A percentile compares a stretch with the other conserved stretches of the same genome.
These are phyloP conservation scores for Poeciliopsis prolifica DNA, from an alignment of 2,113 vertebrate genomes.

Conservation along the genomic window DNA sequence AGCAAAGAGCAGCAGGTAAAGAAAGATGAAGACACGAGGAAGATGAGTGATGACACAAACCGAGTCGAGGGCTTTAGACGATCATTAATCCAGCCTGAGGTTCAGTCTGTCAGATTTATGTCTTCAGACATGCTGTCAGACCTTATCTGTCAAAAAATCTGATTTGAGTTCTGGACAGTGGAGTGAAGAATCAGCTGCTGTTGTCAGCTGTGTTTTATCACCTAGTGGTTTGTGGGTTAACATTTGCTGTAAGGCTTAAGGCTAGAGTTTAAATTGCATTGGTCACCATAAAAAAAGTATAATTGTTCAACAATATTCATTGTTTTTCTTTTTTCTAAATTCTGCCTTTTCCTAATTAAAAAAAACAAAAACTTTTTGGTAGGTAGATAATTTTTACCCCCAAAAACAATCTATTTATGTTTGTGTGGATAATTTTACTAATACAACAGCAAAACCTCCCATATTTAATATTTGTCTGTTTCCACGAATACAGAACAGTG, in stretches of 20 bases:
- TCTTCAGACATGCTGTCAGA: neutral
- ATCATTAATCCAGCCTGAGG: constrained; percentile 1
- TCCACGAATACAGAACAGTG: too few relatives aligned
- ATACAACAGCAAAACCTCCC: too few relatives aligned
- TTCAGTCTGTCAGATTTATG: constrained; percentile 2
- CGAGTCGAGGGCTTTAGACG: constrained; percentile 2
- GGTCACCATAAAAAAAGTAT: too few relatives aligned
- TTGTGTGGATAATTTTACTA: too few relatives aligned
- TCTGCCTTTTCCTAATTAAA: too few relatives aligned
- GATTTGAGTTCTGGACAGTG: neutral
- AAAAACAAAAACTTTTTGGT: too few relatives aligned
- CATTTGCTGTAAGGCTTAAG: too few relatives aligned
- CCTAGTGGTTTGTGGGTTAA: neutral
- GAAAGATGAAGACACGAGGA: neutral
- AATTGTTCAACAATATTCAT: too few relatives aligned
- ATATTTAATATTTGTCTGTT: too few relatives aligned
- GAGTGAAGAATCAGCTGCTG: neutral
- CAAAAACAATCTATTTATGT: too few relatives aligned
- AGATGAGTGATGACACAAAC: constrained; percentile 8
- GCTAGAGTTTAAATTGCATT: neutral
- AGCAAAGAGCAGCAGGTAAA: neutral
- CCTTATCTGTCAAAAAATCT: neutral
- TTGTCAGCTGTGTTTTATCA: neutral
- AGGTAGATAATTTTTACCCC: too few relatives aligned
- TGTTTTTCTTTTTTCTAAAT: too few relatives aligned